Conservation (phyloP, 2,888 invertebrate genomes). For the Cerastis rubricosa region DNA sequence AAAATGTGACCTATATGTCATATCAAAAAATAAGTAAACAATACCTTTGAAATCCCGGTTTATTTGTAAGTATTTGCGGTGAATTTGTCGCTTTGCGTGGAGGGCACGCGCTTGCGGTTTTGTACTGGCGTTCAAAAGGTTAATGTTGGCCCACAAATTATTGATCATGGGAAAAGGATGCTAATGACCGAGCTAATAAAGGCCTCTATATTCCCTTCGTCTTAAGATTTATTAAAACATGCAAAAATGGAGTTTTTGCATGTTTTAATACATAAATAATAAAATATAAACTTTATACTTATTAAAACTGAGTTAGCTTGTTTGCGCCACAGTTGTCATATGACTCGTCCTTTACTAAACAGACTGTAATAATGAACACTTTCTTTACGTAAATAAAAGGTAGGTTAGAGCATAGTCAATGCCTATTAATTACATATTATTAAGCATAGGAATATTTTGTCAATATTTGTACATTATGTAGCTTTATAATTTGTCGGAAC, state of each 20-base stretch:
- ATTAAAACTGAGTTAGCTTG: neutral
- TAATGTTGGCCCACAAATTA: neutral
- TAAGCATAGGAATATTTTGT: slow-evolving; percentile 17
- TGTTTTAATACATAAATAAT: too few species aligned
- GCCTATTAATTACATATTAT: slow-evolving; percentile 24
- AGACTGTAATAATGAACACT: slow-evolving; percentile 17
- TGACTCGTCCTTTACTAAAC: slow-evolving; percentile 16
- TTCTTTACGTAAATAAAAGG: slow-evolving; percentile 19
- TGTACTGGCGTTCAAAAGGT: too few species aligned
- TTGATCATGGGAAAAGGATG: neutral
- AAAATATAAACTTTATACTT: neutral
- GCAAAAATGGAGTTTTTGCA: too few species aligned
- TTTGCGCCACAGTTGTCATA: slow-evolving; percentile 6
- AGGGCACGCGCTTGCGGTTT: too few species aligned
- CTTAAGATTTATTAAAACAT: neutral
- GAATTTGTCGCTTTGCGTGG: too few species aligned
- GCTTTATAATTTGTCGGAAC: slow-evolving; percentile 19
- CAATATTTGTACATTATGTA: slow-evolving; percentile 21
- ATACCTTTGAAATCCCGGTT: too few species aligned
- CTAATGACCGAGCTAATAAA: neutral
- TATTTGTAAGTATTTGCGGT: too few species aligned
- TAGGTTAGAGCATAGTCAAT: slow-evolving; percentile 17
- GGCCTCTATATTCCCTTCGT: neutral
- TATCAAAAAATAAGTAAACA: too few species aligned
- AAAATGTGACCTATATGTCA: too few species aligned